Conservation (phyloP, 2,113 vertebrate genomes). For the Galbula dea region DNA sequence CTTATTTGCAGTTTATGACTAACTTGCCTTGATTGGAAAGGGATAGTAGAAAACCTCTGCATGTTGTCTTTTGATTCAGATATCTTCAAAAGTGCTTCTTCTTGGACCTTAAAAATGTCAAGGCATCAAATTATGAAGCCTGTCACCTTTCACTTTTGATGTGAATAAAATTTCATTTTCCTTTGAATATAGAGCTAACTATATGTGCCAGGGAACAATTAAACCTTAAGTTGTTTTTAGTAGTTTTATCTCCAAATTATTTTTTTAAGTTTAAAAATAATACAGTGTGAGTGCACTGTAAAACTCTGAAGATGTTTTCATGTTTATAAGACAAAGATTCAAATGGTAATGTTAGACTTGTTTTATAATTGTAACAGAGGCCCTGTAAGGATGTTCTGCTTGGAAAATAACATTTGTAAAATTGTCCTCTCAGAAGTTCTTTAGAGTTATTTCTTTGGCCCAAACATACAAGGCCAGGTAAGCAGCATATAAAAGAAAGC, state of each 20-base stretch:
- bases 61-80: background rate
- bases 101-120: background rate
- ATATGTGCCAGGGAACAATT: background rate
- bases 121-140: background rate
- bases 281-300: background rate
- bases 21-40: background rate
- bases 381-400: background rate
- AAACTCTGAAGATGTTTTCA: background rate
- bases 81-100: background rate
- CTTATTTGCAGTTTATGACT: background rate
- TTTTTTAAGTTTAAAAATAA: background rate
- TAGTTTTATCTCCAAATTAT: background rate
- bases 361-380: background rate
- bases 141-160: background rate
- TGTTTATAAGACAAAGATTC: background rate
- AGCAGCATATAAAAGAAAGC: background rate
- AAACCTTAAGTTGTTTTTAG: background rate
- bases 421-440: background rate
- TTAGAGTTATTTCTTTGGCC: background rate
- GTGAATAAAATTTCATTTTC: background rate
- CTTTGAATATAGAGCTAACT: background rate
- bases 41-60: background rate
- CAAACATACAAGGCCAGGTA: fast-evolving
- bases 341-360: background rate
- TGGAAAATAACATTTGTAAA: background rate